Conservation (phyloP, 2,888 invertebrate species). For the Rosalia funebris region DNA sequence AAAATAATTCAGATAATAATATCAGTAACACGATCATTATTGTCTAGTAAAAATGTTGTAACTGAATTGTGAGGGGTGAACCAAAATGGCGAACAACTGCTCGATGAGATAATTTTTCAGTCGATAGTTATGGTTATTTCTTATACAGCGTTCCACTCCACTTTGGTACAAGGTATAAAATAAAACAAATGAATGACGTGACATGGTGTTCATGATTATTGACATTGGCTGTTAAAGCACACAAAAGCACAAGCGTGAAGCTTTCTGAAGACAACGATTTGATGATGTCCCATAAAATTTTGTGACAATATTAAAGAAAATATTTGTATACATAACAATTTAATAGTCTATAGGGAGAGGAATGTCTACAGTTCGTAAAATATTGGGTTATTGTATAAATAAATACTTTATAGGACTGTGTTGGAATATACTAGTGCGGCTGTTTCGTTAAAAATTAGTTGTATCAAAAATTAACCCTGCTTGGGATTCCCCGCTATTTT, state of each 20-base stretch:
- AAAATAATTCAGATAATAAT: conserved; percentile 17
- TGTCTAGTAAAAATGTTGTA: conserved; percentile 33
- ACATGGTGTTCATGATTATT: conserved; percentile 12
- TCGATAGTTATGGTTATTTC: neutral
- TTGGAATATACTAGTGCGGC: neutral
- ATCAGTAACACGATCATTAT: conserved; percentile 34
- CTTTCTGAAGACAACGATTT: conserved; percentile 10
- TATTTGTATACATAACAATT: conserved; percentile 62
- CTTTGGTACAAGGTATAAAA: conserved; percentile 7
- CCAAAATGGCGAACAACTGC: conserved; percentile 12
- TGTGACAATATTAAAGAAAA: conserved; percentile 55
- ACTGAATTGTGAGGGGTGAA: neutral
- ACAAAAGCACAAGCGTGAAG: conserved; percentile 29
- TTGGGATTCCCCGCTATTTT: conserved; percentile 39
- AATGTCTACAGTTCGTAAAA: conserved; percentile 52
- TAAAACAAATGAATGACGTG: conserved; percentile 12
- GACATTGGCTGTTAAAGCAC: conserved; percentile 25
- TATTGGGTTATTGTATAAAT: conserved; percentile 35
- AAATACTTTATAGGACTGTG: conserved; percentile 1
- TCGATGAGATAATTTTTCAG: neutral
- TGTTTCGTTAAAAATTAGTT: conserved; percentile 12
- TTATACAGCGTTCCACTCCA: conserved; percentile 2
- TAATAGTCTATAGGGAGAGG: conserved; percentile 59
- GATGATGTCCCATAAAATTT: conserved; percentile 36
- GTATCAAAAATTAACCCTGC: conserved; percentile 31